phyloP scores from a whole-genome alignment of 2,888 invertebrate species.

The Eupithecia insigniata region DNA sequence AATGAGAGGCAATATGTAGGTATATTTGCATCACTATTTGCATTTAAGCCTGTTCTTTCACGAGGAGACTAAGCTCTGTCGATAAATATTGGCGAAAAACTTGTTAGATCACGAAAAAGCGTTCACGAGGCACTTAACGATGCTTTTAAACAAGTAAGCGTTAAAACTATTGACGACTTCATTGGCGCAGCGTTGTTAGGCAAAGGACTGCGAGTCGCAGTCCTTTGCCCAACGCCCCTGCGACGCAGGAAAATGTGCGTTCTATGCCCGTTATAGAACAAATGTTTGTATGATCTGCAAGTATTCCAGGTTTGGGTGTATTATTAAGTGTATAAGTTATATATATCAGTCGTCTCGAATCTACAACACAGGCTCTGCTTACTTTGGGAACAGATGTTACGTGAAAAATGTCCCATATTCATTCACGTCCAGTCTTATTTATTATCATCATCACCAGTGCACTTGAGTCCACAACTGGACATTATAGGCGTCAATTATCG shows the following conservation, averaged over 20 bases:
- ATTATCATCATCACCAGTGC: neutral
- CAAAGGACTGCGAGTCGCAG: neutral
- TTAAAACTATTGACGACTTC: neutral
- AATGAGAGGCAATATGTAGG: neutral
- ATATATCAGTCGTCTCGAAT: neutral
- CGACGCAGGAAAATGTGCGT: neutral
- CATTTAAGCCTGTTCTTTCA: conserved; percentile 1
- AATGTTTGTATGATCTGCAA: neutral
- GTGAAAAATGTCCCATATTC: neutral
- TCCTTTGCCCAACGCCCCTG: too few relatives aligned
- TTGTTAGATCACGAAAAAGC: neutral
- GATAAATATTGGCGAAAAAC: neutral
- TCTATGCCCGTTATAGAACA: neutral
- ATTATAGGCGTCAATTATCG: neutral
- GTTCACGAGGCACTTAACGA: neutral
- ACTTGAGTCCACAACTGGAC: neutral
- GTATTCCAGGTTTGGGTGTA: too few relatives aligned
- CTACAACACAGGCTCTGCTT: too few relatives aligned
- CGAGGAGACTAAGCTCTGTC: neutral
- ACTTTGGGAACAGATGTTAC: neutral
- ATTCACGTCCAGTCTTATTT: neutral
- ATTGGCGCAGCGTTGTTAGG: too few relatives aligned
- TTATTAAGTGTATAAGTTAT: too few relatives aligned
- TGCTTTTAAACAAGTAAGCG: neutral
- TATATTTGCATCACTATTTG: conserved; percentile 5